Conservation (phyloP, 2,797 vertebrate genomes). For the Squalus acanthias region DNA sequence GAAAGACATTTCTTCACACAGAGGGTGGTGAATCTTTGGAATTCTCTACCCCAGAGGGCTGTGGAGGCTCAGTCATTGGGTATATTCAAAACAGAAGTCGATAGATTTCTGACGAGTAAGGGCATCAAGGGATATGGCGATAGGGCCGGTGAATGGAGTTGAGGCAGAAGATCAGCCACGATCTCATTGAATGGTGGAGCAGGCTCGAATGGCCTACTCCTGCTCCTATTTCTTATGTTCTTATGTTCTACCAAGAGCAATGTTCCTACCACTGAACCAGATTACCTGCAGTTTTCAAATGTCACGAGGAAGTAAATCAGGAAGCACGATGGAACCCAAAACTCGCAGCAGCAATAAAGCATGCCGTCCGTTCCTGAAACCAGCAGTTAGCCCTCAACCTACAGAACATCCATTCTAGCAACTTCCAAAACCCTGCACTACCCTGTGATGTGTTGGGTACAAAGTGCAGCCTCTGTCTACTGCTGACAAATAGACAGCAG, state of each 20-base stretch:
- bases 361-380: not conserved
- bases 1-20: too few species aligned
- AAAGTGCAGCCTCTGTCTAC: not conserved
- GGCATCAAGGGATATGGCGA: too few species aligned
- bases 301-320: not conserved
- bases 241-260: not conserved
- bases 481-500: not conserved
- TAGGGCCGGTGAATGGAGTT: too few species aligned
- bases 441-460: not conserved
- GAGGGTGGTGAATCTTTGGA: too few species aligned
- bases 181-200: too few species aligned
- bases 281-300: not conserved
- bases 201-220: too few species aligned
- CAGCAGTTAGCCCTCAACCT: not conserved
- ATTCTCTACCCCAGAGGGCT: too few species aligned
- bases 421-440: not conserved
- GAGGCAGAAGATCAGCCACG: too few species aligned
- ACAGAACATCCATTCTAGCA: not conserved
- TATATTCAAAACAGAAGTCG: too few species aligned
- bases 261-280: not conserved
- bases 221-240: too few species aligned
- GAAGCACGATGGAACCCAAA: not conserved
- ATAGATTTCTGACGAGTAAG: too few species aligned
- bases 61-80: too few species aligned
- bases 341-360: not conserved